phyloP scores from a whole-genome alignment of 2,888 invertebrate species.

The Dastarcus helophoroides region DNA sequence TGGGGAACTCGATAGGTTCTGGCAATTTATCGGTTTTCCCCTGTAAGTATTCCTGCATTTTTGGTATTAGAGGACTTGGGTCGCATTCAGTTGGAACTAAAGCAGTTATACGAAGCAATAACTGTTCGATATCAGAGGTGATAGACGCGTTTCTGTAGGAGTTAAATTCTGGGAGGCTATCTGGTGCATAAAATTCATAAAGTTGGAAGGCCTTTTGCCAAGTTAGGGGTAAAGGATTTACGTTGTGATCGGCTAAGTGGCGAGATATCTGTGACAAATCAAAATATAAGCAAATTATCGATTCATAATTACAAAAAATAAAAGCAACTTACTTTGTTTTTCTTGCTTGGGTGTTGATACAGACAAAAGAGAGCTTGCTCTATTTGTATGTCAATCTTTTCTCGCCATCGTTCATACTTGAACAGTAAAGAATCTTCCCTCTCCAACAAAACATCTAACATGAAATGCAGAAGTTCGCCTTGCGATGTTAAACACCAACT shows the following conservation, averaged over 20 bases:
- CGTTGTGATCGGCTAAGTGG: slow-evolving; percentile 66
- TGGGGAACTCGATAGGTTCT: slow-evolving; percentile 29
- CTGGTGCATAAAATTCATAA: slow-evolving; percentile 72
- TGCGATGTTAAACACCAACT: slow-evolving; percentile 70
- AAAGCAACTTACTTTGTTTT: slow-evolving; percentile 41
- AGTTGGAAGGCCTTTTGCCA: slow-evolving; percentile 65
- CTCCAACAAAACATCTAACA: slow-evolving; percentile 62
- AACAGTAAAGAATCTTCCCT: slow-evolving; percentile 51
- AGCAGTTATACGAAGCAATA: slow-evolving; percentile 58
- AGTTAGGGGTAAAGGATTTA: slow-evolving; percentile 52
- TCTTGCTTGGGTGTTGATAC: slow-evolving; percentile 69
- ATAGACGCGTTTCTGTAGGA: slow-evolving; percentile 63
- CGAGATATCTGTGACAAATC: slow-evolving; percentile 36
- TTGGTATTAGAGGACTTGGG: slow-evolving; percentile 49
- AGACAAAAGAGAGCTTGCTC: slow-evolving; percentile 83
- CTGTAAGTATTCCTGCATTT: slow-evolving; percentile 56
- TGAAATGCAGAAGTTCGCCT: slow-evolving; percentile 68
- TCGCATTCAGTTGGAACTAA: slow-evolving; percentile 58
- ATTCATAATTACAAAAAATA: slow-evolving; percentile 1
- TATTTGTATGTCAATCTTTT: slow-evolving; percentile 63
- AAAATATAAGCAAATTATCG: slow-evolving; percentile 1
- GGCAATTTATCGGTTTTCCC: slow-evolving; percentile 36
- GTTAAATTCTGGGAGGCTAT: slow-evolving; percentile 70
- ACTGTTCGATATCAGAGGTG: slow-evolving; percentile 66
- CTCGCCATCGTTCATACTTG: slow-evolving; percentile 48